Percentiles rank a stretch among this genome's conserved stretches.
These are phyloP conservation scores for Araneus ventricosus DNA, from an alignment of 1,140 invertebrate species.

Conservation along the genomic window DNA sequence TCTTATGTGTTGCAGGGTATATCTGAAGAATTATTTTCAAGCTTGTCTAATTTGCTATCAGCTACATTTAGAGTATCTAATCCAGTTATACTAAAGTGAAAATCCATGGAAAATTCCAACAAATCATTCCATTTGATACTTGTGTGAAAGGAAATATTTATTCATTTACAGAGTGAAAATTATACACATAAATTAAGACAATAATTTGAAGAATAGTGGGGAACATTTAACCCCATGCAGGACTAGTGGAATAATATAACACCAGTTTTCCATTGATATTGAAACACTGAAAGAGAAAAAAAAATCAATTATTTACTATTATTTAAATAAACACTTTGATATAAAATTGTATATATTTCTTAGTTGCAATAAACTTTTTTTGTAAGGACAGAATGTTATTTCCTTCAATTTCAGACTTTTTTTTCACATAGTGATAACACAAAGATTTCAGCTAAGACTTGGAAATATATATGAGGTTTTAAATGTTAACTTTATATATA, in stretches of 20 bases:
- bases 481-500: too few relatives aligned
- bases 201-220: neutral
- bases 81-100: slow-evolving; percentile 84
- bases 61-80: slow-evolving; percentile 95
- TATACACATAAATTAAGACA: neutral
- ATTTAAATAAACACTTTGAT: neutral
- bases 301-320: neutral
- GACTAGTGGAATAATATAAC: slow-evolving; percentile 69
- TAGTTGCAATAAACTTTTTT: neutral
- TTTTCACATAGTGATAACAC: too few relatives aligned
- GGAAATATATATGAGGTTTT: too few relatives aligned
- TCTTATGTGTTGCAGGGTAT: slow-evolving; percentile 86
- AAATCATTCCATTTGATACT: neutral
- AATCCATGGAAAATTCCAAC: too few relatives aligned
- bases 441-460: too few relatives aligned
- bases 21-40: slow-evolving; percentile 91
- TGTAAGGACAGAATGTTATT: neutral
- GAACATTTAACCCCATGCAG: slow-evolving; percentile 67
- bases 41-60: slow-evolving; percentile 91
- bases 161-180: slow-evolving; percentile 5
- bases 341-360: neutral
- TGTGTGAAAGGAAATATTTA: neutral
- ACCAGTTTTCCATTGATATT: slow-evolving; percentile 73
- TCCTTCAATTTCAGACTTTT: too few relatives aligned
- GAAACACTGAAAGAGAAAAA: slow-evolving; percentile 71